Conservation (phyloP, 1,140 invertebrate species). For the Trichonephila clavipes region DNA sequence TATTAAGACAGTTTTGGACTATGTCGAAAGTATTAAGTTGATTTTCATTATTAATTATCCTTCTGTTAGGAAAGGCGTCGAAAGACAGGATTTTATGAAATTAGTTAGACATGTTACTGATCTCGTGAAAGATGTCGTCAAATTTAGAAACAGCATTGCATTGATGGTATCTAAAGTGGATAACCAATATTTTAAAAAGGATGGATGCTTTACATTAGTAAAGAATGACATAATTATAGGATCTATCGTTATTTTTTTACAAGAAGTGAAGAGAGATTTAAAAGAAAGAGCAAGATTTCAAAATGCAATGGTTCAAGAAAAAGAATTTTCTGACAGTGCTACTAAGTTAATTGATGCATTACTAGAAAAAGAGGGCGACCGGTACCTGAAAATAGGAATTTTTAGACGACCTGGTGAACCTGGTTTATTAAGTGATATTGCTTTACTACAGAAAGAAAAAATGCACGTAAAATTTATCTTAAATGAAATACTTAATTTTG, state of each 20-base stretch:
- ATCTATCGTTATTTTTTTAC: not conserved
- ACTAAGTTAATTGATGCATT: not conserved
- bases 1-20: conserved; percentile 13
- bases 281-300: not conserved
- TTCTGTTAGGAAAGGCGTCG: not conserved
- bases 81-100: conserved; percentile 31
- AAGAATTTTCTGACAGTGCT: not conserved
- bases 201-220: not conserved
- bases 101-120: not conserved
- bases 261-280: not conserved
- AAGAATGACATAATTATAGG: not conserved
- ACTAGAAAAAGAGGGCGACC: not conserved
- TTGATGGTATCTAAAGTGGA: not conserved
- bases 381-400: not conserved
- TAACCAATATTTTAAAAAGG: not conserved
- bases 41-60: not conserved
- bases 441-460: not conserved
- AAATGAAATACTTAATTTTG: conserved; percentile 14
- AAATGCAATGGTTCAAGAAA: not conserved
- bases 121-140: conserved; percentile 18
- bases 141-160: conserved; percentile 29
- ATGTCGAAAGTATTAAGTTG: not conserved
- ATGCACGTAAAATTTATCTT: not conserved
- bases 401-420: conserved; percentile 15
- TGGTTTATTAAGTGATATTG: not conserved